A percentile compares a stretch with the other conserved stretches of the same genome.
Evolutionary conservation across 2,113 vertebrate genomes (phyloP).

Genomic region (Melanocharis versteri): DNA sequence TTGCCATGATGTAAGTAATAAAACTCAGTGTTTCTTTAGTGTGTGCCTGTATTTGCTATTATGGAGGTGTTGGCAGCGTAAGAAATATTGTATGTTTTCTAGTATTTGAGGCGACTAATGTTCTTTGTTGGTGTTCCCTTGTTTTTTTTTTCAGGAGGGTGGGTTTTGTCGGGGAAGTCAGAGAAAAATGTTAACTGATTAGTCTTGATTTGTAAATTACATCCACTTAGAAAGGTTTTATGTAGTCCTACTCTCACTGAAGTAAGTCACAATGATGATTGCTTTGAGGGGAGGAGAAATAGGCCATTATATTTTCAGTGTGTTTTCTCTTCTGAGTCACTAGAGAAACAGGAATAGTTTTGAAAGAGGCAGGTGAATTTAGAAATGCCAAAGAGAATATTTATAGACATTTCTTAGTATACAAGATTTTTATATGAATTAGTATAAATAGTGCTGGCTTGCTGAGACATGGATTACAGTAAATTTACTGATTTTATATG

Average conservation of each 20-base stretch:
- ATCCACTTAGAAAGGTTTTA: background rate
- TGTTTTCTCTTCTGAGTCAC: background rate
- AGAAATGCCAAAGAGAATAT: slow-evolving; percentile 9
- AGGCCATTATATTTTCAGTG: background rate
- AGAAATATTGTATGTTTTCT: background rate
- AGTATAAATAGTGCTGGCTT: background rate
- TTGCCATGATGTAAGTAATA: background rate
- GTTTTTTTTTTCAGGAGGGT: background rate
- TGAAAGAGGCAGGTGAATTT: background rate
- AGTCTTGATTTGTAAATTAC: background rate
- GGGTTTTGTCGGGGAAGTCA: background rate
- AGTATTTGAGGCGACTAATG: background rate
- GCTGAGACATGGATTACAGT: background rate
- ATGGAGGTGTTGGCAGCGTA: background rate
- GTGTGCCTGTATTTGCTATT: background rate
- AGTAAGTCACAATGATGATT: background rate
- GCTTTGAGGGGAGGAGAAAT: background rate
- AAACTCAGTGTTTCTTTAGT: background rate
- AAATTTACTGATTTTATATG: background rate
- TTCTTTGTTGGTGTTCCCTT: background rate
- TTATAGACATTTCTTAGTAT: background rate
- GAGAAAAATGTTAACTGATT: background rate
- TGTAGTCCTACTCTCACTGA: background rate
- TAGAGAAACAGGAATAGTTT: background rate
- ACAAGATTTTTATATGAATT: background rate